These are phyloP conservation scores for Orchestes rusci DNA, from an alignment of 2,888 invertebrate genomes.

Conservation along the genomic window DNA sequence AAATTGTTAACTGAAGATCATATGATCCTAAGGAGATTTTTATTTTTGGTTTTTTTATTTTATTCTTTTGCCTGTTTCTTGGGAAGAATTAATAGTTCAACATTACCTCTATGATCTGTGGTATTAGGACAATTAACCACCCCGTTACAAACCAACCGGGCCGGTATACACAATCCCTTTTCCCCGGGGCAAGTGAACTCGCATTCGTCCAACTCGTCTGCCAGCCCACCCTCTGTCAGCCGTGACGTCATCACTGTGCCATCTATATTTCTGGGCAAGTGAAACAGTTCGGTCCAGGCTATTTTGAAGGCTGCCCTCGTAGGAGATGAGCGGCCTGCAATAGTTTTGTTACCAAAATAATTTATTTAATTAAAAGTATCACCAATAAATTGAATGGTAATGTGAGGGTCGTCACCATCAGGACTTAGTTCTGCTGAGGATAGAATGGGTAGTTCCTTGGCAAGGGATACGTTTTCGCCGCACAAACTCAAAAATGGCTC, in stretches of 20 bases:
- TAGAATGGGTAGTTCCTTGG: constrained; percentile 71
- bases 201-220: constrained; percentile 53
- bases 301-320: constrained; percentile 81
- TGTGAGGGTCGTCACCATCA: constrained; percentile 42
- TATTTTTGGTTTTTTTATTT: too few species aligned
- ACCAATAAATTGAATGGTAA: constrained; percentile 54
- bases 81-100: too few species aligned
- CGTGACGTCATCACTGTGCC: constrained; percentile 71
- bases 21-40: too few species aligned
- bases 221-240: constrained; percentile 54
- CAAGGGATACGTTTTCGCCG: constrained; percentile 77
- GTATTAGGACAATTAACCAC: constrained; percentile 79
- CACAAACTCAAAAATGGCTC: constrained; percentile 77
- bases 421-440: constrained; percentile 70
- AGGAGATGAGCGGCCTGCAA: constrained; percentile 60
- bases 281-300: constrained; percentile 84
- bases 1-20: too few species aligned
- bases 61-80: too few species aligned
- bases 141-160: constrained; percentile 78
- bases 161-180: constrained; percentile 75
- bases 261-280: constrained; percentile 75
- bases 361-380: constrained; percentile 30
- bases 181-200: constrained; percentile 85
- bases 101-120: constrained; percentile 47
- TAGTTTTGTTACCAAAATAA: not conserved